phyloP scores from a whole-genome alignment of 2,113 vertebrate species.

The Melierax canorus region DNA sequence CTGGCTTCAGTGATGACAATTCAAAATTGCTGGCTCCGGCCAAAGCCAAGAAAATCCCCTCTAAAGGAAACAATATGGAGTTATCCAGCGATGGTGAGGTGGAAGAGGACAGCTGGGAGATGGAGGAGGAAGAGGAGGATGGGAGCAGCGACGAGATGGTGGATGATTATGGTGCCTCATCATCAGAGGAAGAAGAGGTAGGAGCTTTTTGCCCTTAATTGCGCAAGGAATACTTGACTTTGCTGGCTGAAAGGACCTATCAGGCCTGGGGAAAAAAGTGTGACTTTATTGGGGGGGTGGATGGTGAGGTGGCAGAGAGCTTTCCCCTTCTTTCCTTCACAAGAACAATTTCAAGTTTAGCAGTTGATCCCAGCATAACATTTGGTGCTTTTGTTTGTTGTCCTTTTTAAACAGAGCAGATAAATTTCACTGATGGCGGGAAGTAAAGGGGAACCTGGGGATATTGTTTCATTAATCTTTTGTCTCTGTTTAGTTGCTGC shows the following conservation, averaged over 20 bases:
- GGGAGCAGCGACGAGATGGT: conserved; percentile 81
- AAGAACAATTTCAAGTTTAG: not conserved
- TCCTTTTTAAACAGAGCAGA: not conserved
- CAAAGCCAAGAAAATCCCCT: conserved; percentile 67
- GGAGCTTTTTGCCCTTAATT: not conserved
- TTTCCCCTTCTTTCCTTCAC: not conserved
- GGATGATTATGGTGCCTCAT: conserved; percentile 84
- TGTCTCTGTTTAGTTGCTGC: conserved; percentile 81
- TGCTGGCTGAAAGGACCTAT: not conserved
- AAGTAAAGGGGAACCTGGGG: not conserved
- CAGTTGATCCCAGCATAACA: fast-evolving
- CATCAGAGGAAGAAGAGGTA: conserved; percentile 56
- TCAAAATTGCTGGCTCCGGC: conserved; percentile 77
- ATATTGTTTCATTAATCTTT: not conserved
- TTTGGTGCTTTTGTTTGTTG: not conserved
- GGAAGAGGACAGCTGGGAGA: conserved; percentile 42
- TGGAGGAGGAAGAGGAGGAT: conserved; percentile 54
- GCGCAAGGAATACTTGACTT: not conserved
- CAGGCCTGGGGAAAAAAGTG: fast-evolving
- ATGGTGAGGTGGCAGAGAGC: not conserved
- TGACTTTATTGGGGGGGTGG: not conserved
- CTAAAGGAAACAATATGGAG: conserved; percentile 72
- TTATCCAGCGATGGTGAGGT: conserved; percentile 60
- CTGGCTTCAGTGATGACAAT: conserved; percentile 81
- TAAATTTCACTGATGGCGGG: not conserved